Evolutionary conservation across 2,797 vertebrate genomes (phyloP), one percentile per base, ranked within the genome.

Genomic region (Hydrocynus forskahlii): DNA sequence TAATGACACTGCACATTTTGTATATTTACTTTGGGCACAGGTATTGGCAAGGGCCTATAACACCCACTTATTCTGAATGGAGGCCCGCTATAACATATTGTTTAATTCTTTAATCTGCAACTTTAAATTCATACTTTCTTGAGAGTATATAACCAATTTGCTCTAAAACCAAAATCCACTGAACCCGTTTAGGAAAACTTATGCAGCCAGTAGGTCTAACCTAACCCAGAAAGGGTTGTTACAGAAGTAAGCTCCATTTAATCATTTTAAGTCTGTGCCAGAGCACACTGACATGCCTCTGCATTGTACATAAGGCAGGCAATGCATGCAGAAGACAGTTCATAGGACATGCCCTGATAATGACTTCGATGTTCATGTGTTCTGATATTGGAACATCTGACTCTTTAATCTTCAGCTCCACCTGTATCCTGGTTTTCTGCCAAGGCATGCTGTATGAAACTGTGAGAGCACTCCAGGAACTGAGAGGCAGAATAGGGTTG

Each of bases 321-420:
- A 7, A 68, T 17, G 19, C n/a, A 5, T 38, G 48, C 62, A 17
- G 48, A 78, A 14, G 70, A 17, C 14, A 60, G 19, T 45, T 29
- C 19, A n/a, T 2, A 16, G 48, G 25, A 45, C 19, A 43, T 75
- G 81, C 55, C 72, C 77, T 76, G 79, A 64, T 69, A 52, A 67
- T 66, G 55, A 54, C 50, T 55, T 79, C 57, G 63, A 79, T 23
- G 48, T 50, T 75, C 19, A 66, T 75, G 38, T 76, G 72, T 70
- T 83, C 57, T 72, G 80, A 77, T 63, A 8, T 7, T 45, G 76
- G 55, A 83, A 83, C 59, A 73, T 82, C 76, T 83, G 81, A 79
- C 52, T 68, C 63, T 83, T 82, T 73, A 74, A 82, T 78, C 45
- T 62, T 83, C 74, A 62, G 70, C 70, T 79, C 43, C 63, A 78